A percentile compares a stretch with the other conserved stretches of the same genome.
Evolutionary conservation across 1,140 invertebrate species (phyloP).

Genomic region (Asbolus verrucosus): DNA sequence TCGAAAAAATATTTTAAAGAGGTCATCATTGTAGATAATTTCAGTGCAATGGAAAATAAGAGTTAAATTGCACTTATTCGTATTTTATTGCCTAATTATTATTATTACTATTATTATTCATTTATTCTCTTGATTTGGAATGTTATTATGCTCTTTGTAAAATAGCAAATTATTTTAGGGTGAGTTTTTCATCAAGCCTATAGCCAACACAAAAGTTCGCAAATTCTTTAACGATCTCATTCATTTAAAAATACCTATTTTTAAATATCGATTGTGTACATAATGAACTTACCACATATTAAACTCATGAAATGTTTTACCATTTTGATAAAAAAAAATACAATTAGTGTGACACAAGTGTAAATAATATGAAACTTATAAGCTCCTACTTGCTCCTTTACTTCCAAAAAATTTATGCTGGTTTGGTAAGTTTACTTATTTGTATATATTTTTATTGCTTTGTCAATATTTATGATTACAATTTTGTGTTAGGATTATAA

Average conservation of each 20-base stretch:
- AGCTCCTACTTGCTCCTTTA: no score
- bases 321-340: conserved; percentile 22
- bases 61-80: no score
- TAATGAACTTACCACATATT: conserved; percentile 21
- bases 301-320: conserved; percentile 6
- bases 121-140: conserved; percentile 11
- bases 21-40: conserved; percentile 23
- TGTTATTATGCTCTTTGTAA: neutral
- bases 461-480: no score
- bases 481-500: no score
- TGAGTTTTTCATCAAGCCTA: conserved; percentile 11
- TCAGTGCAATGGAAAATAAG: conserved; percentile 4
- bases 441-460: no score
- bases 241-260: conserved; percentile 3
- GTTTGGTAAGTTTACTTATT: no score
- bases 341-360: conserved; percentile 10
- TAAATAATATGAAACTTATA: conserved; percentile 1
- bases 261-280: conserved; percentile 22
- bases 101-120: no score
- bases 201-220: neutral
- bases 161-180: conserved; percentile 18
- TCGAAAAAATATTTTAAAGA: conserved; percentile 12
- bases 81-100: no score
- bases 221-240: conserved; percentile 6
- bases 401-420: no score